Base-by-base conservation (phyloP, 1,140 invertebrate species). In the Caenorhabditis latens region DNA sequence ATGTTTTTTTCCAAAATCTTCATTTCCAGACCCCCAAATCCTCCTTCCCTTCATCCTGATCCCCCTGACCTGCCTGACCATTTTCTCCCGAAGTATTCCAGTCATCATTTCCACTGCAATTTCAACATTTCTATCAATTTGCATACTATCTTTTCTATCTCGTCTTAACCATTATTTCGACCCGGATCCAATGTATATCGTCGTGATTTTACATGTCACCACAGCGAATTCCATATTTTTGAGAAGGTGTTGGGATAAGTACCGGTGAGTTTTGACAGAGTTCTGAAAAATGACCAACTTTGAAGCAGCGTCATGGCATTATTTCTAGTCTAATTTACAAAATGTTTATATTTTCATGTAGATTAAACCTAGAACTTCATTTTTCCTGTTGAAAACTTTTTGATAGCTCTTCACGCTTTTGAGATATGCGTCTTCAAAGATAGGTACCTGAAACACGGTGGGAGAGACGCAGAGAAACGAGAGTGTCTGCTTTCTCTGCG, bases 171-270 rank as follows among this genome's bases (percentile, higher is more conserved):
- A 79, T 53, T 50, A 79, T 53, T 24, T 79, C 8, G 71, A 79
- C 53, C 71, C 46, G 8, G 71, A 79, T 24, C 71, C 71, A 3
- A n/a, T 11, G 24, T 53, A 50, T n/a, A 50, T 79, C 24, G 71
- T 50, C 0, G 71, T 79, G 19, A 79, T 79, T 24, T 14, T 79
- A 21, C 71, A 79, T 79, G 46, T 79, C 71, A 50, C 71, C 8
- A 79, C 21, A 50, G 71, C 71, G 19, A 79, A 79, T 53, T 79
- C 71, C 2, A 79, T 79, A 13, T 79, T 79, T 19, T 79, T 50
- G 40, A 79, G 71, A 79, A 79, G 71, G 53, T 79, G 71, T 79
- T 79, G 71, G 71, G 71, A 79, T 79, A 79, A 79, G 46, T 79
- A 79, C 5, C 43, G 71, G 71, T 79, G 46, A 16, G 7, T 46